Conservation (phyloP, 2,888 invertebrate genomes). For the Eudasyphora cyanicolor region DNA sequence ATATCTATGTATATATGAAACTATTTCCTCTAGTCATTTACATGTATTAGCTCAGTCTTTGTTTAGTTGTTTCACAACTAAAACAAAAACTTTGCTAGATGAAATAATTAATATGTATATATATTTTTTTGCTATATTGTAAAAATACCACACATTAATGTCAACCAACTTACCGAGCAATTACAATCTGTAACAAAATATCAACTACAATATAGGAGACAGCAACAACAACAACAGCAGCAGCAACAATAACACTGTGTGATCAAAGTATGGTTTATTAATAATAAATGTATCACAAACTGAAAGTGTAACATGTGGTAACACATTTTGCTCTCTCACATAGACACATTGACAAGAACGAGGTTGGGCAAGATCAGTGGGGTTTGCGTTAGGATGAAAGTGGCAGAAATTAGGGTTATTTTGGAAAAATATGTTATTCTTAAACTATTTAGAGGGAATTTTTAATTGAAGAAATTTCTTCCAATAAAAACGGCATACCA, state of each 20-base stretch:
- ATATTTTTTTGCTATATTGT: not conserved
- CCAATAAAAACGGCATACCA: too few species aligned
- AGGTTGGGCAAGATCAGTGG: too few species aligned
- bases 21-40: too few species aligned
- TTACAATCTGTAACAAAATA: not conserved
- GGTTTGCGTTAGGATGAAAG: too few species aligned
- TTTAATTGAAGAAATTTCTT: too few species aligned
- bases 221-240: not conserved
- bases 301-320: conserved; percentile 34
- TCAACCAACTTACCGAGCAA: not conserved
- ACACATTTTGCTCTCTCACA: not conserved
- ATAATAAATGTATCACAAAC: conserved; percentile 18
- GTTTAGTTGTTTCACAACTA: too few species aligned
- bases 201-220: too few species aligned
- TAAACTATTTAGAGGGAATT: too few species aligned
- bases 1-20: too few species aligned
- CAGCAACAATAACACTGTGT: not conserved
- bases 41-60: too few species aligned
- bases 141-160: not conserved
- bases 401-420: too few species aligned
- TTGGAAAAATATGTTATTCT: too few species aligned
- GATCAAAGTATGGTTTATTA: not conserved
- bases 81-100: not conserved
- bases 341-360: not conserved
- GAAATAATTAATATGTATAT: conserved; percentile 5